Conservation (phyloP, 2,113 vertebrate species). For the Gadus macrocephalus region DNA sequence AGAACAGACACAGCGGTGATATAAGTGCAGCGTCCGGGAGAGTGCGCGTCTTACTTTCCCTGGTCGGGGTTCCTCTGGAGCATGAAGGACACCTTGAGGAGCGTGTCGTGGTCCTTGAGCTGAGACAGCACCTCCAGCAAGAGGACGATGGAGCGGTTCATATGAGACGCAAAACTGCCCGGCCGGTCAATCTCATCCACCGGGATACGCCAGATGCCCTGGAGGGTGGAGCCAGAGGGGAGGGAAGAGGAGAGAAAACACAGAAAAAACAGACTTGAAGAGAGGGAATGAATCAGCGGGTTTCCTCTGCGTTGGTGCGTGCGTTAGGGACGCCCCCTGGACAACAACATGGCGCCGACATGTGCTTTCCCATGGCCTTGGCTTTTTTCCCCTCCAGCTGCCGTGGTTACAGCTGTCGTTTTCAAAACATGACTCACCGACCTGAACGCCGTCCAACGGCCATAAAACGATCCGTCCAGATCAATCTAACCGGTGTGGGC, state of each 20-base stretch:
- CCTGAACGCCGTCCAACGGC: background rate
- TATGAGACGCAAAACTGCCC: slow-evolving; percentile 98
- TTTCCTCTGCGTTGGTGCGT: background rate
- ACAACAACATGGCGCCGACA: background rate
- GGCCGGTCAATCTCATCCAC: slow-evolving; percentile 99
- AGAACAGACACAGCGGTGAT: too few relatives aligned
- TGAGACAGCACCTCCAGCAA: slow-evolving; percentile 90
- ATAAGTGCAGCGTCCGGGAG: too few relatives aligned
- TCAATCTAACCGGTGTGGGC: background rate
- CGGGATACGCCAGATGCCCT: slow-evolving; percentile 99
- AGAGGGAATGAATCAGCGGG: background rate
- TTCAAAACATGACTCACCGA: slow-evolving; percentile 3
- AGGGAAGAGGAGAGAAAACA: background rate
- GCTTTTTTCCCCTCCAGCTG: background rate
- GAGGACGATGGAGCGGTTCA: slow-evolving; percentile 97
- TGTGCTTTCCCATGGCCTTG: background rate
- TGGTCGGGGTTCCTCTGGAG: slow-evolving; percentile 97
- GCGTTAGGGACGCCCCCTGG: background rate
- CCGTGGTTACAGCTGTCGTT: background rate
- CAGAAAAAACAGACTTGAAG: background rate
- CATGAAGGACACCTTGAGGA: slow-evolving; percentile 96
- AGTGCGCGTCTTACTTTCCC: slow-evolving; percentile 86
- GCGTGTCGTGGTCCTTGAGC: slow-evolving; percentile 89
- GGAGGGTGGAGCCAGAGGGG: slow-evolving; percentile 9
- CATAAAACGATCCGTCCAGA: background rate